Conservation (phyloP, 2,888 invertebrate species). For the Trichogramma dendrolimi region DNA sequence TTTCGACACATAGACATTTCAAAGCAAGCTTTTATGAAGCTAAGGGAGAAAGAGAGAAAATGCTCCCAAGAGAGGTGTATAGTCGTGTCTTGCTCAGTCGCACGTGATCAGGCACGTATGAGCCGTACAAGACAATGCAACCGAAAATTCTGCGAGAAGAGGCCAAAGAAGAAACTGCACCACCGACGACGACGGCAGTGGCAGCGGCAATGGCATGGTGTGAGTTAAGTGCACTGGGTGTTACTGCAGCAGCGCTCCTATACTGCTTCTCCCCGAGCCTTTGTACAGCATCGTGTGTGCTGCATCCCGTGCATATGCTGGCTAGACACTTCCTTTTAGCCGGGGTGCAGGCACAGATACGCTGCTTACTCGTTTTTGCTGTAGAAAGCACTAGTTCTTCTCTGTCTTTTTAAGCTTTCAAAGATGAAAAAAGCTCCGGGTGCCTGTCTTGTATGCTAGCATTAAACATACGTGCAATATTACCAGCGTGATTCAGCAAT, state of each 20-base stretch:
- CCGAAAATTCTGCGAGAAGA: constrained; percentile 42
- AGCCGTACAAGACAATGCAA: constrained; percentile 43
- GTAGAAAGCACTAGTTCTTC: no score
- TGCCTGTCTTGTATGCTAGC: no score
- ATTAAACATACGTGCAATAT: no score
- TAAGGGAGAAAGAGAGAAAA: no score
- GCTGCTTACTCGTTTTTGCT: no score
- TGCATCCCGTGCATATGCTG: constrained; percentile 3
- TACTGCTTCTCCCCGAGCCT: neutral
- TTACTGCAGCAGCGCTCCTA: neutral
- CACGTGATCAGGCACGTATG: constrained; percentile 43
- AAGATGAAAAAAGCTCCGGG: no score
- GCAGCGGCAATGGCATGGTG: neutral
- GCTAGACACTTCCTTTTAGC: constrained; percentile 26
- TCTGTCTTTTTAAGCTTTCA: no score
- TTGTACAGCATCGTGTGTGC: neutral
- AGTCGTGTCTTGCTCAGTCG: constrained; percentile 6
- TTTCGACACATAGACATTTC: no score
- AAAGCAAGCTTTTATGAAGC: no score
- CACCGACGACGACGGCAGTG: neutral
- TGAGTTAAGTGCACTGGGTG: no score
- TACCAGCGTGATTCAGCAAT: no score
- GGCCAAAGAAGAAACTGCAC: constrained; percentile 31
- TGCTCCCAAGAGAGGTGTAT: constrained; percentile 17
- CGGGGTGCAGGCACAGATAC: neutral